Base-by-base conservation (phyloP, 2,888 invertebrate species). In the Hypena proboscidalis region DNA sequence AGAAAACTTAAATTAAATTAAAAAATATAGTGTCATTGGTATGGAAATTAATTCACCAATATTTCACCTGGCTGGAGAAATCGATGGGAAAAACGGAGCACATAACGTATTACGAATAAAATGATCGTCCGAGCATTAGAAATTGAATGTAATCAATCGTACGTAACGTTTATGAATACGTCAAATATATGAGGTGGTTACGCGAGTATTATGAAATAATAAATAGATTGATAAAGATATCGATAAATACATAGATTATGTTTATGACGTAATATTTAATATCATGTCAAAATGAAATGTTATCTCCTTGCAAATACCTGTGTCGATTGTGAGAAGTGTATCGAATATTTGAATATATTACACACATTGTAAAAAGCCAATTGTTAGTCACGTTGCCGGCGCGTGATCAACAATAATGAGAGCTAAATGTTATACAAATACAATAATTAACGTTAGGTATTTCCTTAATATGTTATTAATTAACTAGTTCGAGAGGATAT, bases 11-110 rank as follows among this genome's bases (percentile, higher is more conserved):
- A 40, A 29, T 9, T n/a, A n/a, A 29, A 41, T 55, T 6, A 30
- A 32, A 45, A 7, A 48, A 37, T 38, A 33, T 31, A 11, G 27
- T 11, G 17, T 26, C 21, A 42, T 44, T 42, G 17, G 8, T 38
- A 60, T 64, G 65, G 35, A 42, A 49, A 65, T 57, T 15, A 47
- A 65, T 61, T 47, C 58, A 38, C 23, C 11, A 20, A 54, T 63
- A 40, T 40, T 31, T 46, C 45, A 46, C 38, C 17, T 17, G 26
- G 9, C 20, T 11, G 22, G 58, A 52, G 66, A 61, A 61, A 61
- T 65, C 58, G 25, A 11, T 1, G 33, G 15, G 27, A 35, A 31
- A 45, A 48, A 25, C 32, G 44, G 8, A 35, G 36, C 14, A 14
- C 20, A 31, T 14, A n/a, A 25, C 9, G 30, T 27, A 26, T 20